Evolutionary conservation across 2,797 vertebrate genomes (phyloP), one percentile per base, ranked within the genome.

Genomic region (Notoglanidium macrostoma): DNA sequence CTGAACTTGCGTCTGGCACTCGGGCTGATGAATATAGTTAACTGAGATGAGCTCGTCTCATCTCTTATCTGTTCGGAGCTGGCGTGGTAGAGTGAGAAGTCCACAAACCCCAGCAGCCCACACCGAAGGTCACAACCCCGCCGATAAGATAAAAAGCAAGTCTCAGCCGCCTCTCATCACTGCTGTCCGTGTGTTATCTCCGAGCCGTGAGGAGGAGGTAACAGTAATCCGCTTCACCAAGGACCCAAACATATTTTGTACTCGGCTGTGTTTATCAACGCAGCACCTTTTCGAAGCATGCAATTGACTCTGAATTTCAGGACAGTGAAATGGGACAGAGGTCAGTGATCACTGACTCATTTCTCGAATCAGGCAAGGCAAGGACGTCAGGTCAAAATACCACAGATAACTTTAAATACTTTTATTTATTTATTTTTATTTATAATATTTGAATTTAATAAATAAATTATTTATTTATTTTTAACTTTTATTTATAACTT

Each of bases 121-220:
- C 74, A 74, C 10, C 82, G 0, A 51, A 74, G 92, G 91, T 92
- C 91, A 2, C 7, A 89, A 91, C 91, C 90, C 68, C 88, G 15
- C 1, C 51, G 91, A 94, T 93, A 90, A 93, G 93, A 94, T 94
- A 90, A 94, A 83, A 94, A 93, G 93, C 1, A 59, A 54, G 40
- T 44, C 21, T 70, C 59, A 54, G 54, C 14, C 78, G 46, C 70
- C 85, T 81, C 78, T 91, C 55, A 73, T 78, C 86, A 17, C 55
- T 80, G 29, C 70, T 84, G 65, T 26, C 77, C 8, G 5, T 1
- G 32, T 67, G 76, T 81, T 84, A 84, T 86, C 76, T 86, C 21
- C 70, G 70, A 76, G 49, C 85, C 35, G 21, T 57, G 78, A 10
- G 29, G 72, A 51, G 87, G 67, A 74, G 29, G 32, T 5, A 67